Evolutionary conservation across 2,888 invertebrate genomes (phyloP), one percentile per base, ranked within the genome.

Genomic region (Crioceris asparagi): DNA sequence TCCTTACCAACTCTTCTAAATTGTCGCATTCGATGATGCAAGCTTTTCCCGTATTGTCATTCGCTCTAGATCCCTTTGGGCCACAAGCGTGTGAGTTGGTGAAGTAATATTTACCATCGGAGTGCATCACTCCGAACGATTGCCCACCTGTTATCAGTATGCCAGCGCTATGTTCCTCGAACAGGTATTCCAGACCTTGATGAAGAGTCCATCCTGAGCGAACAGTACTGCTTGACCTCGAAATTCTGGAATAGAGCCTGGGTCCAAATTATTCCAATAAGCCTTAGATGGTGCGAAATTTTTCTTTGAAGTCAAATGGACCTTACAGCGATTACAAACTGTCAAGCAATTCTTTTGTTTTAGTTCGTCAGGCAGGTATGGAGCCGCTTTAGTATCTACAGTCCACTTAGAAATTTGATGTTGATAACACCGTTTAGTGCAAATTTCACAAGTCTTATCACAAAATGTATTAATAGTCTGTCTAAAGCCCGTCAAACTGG

Each of bases 201-300:
- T n/a, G n/a, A n/a, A n/a, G n/a, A n/a, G n/a, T n/a, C n/a, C n/a
- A 31, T 31, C 31, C 16, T 31, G 31, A 31, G 31, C 31, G 16
- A 31, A 31, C 10, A 31, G n/a, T 12, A 31, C 31, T n/a, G 31
- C 31, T n/a, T 15, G 14, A 7, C 31, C 14, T 12, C 31, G 31
- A 6, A 31, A 31, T 7, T 31, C 12, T 12, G 31, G 31, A 6
- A 15, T 15, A 15, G 31, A 17, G 15, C 17, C 31, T 12, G 31
- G 12, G 6, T 31, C 31, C n/a, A 31, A 5, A 15, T 15, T 31
- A 15, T 31, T 31, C 31, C 31, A 31, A 31, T 31, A 31, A 7
- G 31, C 4, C n/a, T 31, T 31, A 31, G 31, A 31, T 12, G 31
- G 31, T 31, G 15, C 31, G n/a, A 17, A 6, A 12, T 7, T 31